phyloP scores from a whole-genome alignment of 1,140 invertebrate genomes.

The Acromyrmex heyeri region DNA sequence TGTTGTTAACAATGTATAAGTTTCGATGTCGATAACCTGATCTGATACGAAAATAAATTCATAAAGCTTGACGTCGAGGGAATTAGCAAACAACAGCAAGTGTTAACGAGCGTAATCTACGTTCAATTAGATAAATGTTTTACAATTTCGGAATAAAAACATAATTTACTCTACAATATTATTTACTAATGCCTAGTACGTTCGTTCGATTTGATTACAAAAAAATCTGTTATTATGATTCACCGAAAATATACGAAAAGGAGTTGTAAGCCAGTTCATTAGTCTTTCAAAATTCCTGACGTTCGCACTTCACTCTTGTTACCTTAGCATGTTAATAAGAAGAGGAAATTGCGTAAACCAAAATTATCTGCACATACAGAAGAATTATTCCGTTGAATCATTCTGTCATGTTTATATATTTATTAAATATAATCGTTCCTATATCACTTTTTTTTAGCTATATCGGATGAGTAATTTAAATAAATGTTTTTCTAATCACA shows the following conservation, averaged over 20 bases:
- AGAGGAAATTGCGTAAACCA: not conserved
- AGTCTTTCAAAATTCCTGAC: not conserved
- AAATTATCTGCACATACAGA: no score
- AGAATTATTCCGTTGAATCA: not conserved
- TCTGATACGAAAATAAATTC: constrained; percentile 11
- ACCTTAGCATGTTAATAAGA: not conserved
- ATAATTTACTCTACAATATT: not conserved
- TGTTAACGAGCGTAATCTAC: not conserved
- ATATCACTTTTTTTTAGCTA: not conserved
- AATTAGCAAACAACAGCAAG: constrained; percentile 9
- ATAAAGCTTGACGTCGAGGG: not conserved
- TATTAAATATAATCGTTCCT: not conserved
- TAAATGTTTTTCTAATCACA: not conserved
- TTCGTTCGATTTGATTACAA: not conserved
- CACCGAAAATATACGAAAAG: not conserved
- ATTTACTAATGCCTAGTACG: not conserved
- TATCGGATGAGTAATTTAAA: not conserved
- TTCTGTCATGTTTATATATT: not conserved
- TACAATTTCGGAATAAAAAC: not conserved
- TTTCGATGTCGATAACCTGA: constrained; percentile 37
- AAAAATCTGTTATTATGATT: not conserved
- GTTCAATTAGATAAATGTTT: not conserved
- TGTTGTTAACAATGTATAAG: constrained; percentile 3
- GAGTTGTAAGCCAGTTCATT: no score
- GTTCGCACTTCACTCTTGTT: not conserved